A percentile compares a stretch with the other conserved stretches of the same genome.
These are phyloP conservation scores for Iselma pallidipennis DNA, from an alignment of 2,888 invertebrate genomes.

Conservation along the genomic window DNA sequence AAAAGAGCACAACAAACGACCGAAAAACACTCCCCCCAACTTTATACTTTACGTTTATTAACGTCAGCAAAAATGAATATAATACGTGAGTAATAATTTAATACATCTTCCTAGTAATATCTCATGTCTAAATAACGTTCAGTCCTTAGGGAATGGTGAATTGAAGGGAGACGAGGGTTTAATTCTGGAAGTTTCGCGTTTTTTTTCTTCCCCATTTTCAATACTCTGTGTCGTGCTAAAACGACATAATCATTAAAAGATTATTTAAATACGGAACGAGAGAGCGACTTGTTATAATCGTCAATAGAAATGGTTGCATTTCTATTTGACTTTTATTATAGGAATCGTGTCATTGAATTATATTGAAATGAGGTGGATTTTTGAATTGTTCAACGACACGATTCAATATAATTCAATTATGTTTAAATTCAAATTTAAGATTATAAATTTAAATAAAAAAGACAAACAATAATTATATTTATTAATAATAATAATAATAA, in stretches of 20 bases:
- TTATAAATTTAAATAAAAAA: background rate
- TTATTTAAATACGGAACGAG: background rate
- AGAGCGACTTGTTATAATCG: background rate
- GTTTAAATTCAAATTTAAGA: background rate
- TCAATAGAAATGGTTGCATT: no score
- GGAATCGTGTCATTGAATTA: background rate
- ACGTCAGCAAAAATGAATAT: slow-evolving; percentile 21
- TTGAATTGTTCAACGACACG: background rate
- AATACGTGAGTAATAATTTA: slow-evolving; percentile 24
- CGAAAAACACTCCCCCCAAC: background rate
- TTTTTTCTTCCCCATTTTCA: background rate
- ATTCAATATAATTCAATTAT: background rate
- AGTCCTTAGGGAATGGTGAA: slow-evolving; percentile 8
- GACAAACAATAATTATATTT: no score
- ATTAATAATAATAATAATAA: no score
- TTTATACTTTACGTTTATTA: slow-evolving; percentile 16
- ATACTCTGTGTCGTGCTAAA: background rate
- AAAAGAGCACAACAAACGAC: no score
- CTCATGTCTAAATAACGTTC: slow-evolving; percentile 14
- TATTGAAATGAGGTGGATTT: background rate
- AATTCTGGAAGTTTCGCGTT: no score
- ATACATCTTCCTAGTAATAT: slow-evolving; percentile 17
- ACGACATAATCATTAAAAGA: background rate
- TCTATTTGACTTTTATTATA: background rate
- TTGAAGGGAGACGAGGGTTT: background rate